A percentile compares a stretch with the other conserved stretches of the same genome.
Evolutionary conservation across 2,113 vertebrate species (phyloP).

Genomic region (Hydrolagus affinis): DNA sequence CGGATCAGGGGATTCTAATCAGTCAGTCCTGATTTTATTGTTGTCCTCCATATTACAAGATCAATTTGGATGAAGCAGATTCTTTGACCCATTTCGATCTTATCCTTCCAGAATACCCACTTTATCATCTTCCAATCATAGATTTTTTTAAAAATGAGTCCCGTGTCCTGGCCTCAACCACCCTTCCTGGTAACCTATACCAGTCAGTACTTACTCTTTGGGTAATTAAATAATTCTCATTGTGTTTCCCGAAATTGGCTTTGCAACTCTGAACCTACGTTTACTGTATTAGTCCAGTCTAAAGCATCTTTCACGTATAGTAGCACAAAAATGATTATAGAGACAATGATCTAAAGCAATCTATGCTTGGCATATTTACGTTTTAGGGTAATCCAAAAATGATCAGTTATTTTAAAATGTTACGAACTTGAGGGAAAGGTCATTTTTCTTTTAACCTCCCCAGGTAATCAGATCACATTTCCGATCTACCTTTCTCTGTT

Average conservation of each 20-base stretch:
- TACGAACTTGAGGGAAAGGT: too few species aligned
- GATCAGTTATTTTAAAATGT: background rate
- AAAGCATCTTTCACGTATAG: background rate
- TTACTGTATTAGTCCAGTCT: too few species aligned
- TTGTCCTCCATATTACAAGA: background rate
- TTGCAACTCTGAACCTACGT: too few species aligned
- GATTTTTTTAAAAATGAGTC: too few species aligned
- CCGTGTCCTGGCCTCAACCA: too few species aligned
- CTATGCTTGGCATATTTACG: background rate
- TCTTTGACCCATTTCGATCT: background rate
- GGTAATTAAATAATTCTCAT: too few species aligned
- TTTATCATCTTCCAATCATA: background rate
- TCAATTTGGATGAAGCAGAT: too few species aligned
- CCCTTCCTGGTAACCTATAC: too few species aligned
- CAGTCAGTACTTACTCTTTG: too few species aligned
- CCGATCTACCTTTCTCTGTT: background rate
- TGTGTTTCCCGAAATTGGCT: too few species aligned
- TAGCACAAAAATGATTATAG: background rate
- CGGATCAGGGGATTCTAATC: background rate
- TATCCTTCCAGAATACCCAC: constrained; percentile 14
- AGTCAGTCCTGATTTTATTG: constrained; percentile 1
- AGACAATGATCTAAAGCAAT: background rate
- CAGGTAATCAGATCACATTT: too few species aligned
- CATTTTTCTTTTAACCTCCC: background rate
- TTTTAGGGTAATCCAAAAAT: background rate